These are phyloP conservation scores for Melanotaenia boesemani DNA, from an alignment of 2,797 vertebrate species.

Conservation along the genomic window DNA sequence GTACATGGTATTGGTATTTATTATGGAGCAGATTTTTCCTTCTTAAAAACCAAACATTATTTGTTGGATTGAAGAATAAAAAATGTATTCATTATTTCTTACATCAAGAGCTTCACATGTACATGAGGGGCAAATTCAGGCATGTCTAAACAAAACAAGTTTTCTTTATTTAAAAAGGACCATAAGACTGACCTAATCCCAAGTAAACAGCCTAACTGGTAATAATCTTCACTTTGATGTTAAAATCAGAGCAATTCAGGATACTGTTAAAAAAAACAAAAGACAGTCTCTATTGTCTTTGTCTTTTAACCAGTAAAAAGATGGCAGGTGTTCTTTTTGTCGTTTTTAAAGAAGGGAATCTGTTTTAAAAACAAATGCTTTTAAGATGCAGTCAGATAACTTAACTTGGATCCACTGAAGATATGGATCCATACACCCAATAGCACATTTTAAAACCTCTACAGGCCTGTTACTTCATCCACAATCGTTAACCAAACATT, in stretches of 20 bases:
- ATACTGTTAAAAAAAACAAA: neutral
- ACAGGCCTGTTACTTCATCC: too few species aligned
- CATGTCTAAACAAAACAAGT: neutral
- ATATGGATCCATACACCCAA: too few species aligned
- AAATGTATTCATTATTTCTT: neutral
- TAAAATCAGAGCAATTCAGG: constrained; percentile 6
- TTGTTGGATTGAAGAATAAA: neutral
- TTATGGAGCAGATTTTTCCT: too few species aligned
- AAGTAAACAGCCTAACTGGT: constrained; percentile 4
- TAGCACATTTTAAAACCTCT: too few species aligned
- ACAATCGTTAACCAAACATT: too few species aligned
- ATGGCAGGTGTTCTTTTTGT: neutral
- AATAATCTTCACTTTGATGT: neutral
- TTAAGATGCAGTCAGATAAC: neutral
- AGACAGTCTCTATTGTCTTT: neutral
- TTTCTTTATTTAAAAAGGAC: neutral
- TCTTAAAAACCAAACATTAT: too few species aligned
- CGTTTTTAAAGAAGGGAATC: too few species aligned
- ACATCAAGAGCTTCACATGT: neutral
- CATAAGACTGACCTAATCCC: neutral
- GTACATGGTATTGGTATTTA: too few species aligned
- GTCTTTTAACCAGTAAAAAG: neutral
- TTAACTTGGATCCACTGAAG: too few species aligned
- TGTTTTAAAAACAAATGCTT: neutral
- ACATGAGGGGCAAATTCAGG: neutral